phyloP scores from a whole-genome alignment of 2,113 vertebrate genomes.

The Suncus etruscus region DNA sequence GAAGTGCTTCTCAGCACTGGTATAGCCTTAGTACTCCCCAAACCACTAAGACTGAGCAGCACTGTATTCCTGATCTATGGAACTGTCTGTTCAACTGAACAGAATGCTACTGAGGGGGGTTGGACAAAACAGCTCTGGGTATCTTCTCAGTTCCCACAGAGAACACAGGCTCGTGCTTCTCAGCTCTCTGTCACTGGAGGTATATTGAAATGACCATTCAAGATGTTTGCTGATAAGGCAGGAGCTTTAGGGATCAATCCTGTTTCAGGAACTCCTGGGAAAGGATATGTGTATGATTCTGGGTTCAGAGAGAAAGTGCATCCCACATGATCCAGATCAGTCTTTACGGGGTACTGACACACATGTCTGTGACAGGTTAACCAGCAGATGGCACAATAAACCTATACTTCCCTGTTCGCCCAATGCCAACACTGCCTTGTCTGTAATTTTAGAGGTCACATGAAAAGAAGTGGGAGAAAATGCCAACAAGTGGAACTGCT shows the following conservation, averaged over 20 bases:
- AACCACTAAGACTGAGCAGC: too few relatives aligned
- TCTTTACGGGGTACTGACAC: background rate
- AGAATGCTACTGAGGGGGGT: too few relatives aligned
- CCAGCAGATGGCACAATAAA: conserved; percentile 86
- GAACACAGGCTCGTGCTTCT: background rate
- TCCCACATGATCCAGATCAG: background rate
- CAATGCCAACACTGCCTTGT: background rate
- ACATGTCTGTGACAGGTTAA: background rate
- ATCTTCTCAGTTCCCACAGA: background rate
- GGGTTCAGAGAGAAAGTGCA: background rate
- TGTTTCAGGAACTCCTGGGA: background rate
- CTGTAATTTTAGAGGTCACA: background rate
- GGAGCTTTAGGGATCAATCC: background rate
- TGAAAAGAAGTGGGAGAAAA: conserved; percentile 45
- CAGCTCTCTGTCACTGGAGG: background rate
- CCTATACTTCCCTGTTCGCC: conserved; percentile 66
- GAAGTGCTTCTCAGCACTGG: too few relatives aligned
- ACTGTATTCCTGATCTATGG: too few relatives aligned
- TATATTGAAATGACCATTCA: background rate
- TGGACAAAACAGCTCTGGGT: too few relatives aligned
- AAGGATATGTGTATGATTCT: background rate
- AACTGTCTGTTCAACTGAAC: too few relatives aligned
- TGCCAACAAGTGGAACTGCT: background rate
- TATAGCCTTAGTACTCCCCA: too few relatives aligned
- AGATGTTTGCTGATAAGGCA: background rate